These are phyloP conservation scores for Leptopterna dolabrata DNA, from an alignment of 2,888 invertebrate genomes.

Conservation along the genomic window DNA sequence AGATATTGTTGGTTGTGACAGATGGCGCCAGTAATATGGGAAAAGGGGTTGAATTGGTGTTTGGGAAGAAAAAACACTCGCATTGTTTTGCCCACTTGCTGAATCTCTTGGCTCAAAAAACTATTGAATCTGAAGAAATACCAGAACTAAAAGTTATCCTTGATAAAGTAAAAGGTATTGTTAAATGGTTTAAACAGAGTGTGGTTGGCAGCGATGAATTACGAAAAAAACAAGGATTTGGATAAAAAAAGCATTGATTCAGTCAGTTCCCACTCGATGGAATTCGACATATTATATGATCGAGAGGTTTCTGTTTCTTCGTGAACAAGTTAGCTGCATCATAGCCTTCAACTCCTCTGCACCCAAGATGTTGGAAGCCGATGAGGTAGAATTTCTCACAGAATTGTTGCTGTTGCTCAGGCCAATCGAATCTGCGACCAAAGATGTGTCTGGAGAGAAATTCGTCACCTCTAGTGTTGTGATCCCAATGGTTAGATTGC, in stretches of 20 bases:
- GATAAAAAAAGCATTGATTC: conserved; percentile 18
- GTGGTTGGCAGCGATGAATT: conserved; percentile 18
- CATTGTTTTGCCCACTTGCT: conserved; percentile 65
- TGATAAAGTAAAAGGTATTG: conserved; percentile 30
- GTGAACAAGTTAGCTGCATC: conserved; percentile 2
- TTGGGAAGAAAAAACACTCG: conserved; percentile 64
- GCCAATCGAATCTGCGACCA: conserved; percentile 34
- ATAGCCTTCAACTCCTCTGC: not conserved
- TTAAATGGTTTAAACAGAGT: conserved; percentile 27
- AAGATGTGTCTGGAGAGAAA: conserved; percentile 28
- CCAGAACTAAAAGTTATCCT: conserved; percentile 42
- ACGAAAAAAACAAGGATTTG: conserved; percentile 21
- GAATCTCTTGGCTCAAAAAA: conserved; percentile 64
- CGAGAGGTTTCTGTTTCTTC: conserved; percentile 24
- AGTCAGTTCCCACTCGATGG: conserved; percentile 28
- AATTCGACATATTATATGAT: conserved; percentile 36
- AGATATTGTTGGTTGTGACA: conserved; percentile 55
- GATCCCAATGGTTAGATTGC: not conserved
- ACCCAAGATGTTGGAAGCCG: not conserved
- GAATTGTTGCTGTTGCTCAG: conserved; percentile 6
- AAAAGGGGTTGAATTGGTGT: conserved; percentile 64
- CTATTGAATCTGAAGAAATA: conserved; percentile 44
- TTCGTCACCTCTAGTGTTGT: conserved; percentile 40
- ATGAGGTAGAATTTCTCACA: not conserved
- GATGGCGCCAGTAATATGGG: conserved; percentile 63